Base-by-base conservation (phyloP, 1,140 invertebrate genomes). In the Drosophila kanapiae region DNA sequence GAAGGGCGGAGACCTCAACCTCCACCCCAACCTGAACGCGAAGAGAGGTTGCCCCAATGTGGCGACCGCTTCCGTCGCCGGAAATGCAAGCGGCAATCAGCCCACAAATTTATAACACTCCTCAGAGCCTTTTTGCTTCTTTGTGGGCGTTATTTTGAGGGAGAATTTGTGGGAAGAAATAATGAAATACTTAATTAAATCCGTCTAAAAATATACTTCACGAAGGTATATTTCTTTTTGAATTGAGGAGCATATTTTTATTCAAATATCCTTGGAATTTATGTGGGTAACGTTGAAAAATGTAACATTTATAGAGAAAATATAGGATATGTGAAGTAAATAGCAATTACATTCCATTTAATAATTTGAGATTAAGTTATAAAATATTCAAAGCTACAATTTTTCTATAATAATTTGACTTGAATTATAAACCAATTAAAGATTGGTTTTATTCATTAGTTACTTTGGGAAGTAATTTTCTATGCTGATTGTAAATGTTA, bases 21-120 rank as follows among this genome's bases (percentile, higher is more conserved):
- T 35, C 29, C 18, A 53, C 49, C 49, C 23, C 53, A n/a, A 14
- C 54, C 57, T 16, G 42, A 77, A 65, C 45, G 53, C 18, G 35
- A 37, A 16, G 35, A 56, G 18, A 23, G 53, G 35, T 38, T 54
- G 51, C 33, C 8, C 33, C 51, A 14, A 11, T 23, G 76, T 65
- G 56, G 61, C 75, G 61, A 62, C 45, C 71, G 35, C 48, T 59
- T 77, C 48, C 71, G 60, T 54, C 18, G 57, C 62, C 67, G 80
- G 84, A 87, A 87, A 80, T 87, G 80, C 80, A 87, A 83, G 77
- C 83, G 80, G 56, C 83, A 87, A 80, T 80, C 83, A 87, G 80
- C 60, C 75, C 64, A 72, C 63, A 80, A 82, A 82, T 74, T 82
- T 86, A 74, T 78, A 82, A 65, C 57, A 72, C 38, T 51, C 47